Evolutionary conservation across 2,113 vertebrate species (phyloP), one percentile per base, ranked within the genome.

Genomic region (Hoplias malabaricus): DNA sequence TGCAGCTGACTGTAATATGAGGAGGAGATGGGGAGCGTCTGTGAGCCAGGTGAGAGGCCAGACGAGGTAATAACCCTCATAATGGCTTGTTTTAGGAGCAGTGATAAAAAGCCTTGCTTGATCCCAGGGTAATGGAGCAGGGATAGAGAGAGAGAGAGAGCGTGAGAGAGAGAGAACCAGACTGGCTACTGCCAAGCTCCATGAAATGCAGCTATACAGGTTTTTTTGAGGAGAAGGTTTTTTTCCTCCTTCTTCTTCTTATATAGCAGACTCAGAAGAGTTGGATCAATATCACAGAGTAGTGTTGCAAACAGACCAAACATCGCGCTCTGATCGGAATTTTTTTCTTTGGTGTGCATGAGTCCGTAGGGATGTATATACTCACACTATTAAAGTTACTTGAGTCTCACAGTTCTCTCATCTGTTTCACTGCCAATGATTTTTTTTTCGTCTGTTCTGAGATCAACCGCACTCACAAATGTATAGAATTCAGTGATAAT

Each of bases 31-130:
- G 29, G 48, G 29, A 57, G 38, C 9, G 2, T 29, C 34, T 5
- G n/a, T 50, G 21, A 65, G 23, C 63, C 75, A 70, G 76, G 69
- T 53, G 59, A 82, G 57, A 73, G 71, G 48, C 42, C 53, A 72
- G 61, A 10, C 1, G 11, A 29, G 29, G 77, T 80, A 73, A 77
- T 79, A 80, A 77, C 74, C 29, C 69, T 31, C 29, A n/a, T 73
- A 80, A 80, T 80, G 72, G 68, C 69, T 71, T 72, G 73, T 73
- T 80, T 77, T 73, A 83, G 69, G 54, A 73, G 73, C 34, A 54
- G 46, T 77, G 62, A 76, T 80, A 83, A 83, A 79, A 72, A 67
- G 33, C 54, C 56, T 61, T 40, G 25, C 61, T 80, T 61, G 33
- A 72, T 66, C 46, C 62, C 27, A 38, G 38, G 40, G 29, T 61